A percentile compares a stretch with the other conserved stretches of the same genome.
Evolutionary conservation across 2,888 invertebrate species (phyloP).

Genomic region (Eupithecia vulgata): DNA sequence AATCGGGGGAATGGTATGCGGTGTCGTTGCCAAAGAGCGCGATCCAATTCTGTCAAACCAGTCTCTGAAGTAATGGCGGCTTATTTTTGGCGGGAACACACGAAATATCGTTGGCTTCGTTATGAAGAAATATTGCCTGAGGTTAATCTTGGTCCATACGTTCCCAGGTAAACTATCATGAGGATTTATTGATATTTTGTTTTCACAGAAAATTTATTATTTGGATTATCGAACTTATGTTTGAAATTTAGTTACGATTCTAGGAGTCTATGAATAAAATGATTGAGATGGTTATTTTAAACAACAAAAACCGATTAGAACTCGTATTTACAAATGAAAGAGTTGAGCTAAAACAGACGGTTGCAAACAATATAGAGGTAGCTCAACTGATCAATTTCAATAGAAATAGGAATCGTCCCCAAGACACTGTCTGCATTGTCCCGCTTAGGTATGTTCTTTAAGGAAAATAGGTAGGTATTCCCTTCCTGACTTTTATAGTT

Average conservation of each 20-base stretch:
- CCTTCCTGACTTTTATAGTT: background rate
- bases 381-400: background rate
- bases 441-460: background rate
- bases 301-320: background rate
- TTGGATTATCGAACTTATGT: background rate
- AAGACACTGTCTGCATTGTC: background rate
- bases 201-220: constrained; percentile 6
- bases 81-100: constrained; percentile 76
- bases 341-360: background rate
- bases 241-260: constrained; percentile 1
- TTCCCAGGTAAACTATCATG: constrained; percentile 53
- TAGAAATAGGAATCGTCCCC: background rate
- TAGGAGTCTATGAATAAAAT: background rate
- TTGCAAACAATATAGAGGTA: background rate
- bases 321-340: background rate
- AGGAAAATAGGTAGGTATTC: background rate
- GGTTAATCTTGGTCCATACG: constrained; percentile 51
- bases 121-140: constrained; percentile 62
- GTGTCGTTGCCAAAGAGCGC: constrained; percentile 64
- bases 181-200: constrained; percentile 42
- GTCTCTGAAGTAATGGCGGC: constrained; percentile 71
- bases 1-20: constrained; percentile 45
- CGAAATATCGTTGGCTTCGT: constrained; percentile 65
- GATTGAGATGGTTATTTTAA: background rate
- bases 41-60: constrained; percentile 77